Base-by-base conservation (phyloP, 2,797 vertebrate genomes). In the Dryobates pubescens region DNA sequence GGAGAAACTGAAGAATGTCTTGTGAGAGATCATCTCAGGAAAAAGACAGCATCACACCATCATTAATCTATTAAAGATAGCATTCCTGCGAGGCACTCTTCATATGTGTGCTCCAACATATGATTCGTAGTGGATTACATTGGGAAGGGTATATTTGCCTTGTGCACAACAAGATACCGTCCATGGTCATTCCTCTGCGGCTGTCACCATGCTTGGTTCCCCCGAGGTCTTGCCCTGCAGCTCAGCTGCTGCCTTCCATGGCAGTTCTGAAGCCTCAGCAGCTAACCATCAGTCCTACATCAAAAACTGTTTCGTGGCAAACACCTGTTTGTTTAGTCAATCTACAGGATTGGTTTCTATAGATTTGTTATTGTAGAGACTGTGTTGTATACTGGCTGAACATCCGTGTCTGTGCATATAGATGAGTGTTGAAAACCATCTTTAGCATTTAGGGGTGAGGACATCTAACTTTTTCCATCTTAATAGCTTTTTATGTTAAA, bases 151-250 rank as follows among this genome's bases (percentile, higher is more conserved):
- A 1, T 65, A 5, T 9, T 30, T 38, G 71, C 26, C 54, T 57
- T 41, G 69, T 45, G 76, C 53, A 47, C 26, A 5, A 1, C 14
- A 23, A 24, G 22, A 6, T 54, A 15, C 0, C 1, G 1, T n/a
- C 13, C 5, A 1, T 20, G 16, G 38, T 71, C 61, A 5, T 53
- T 70, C 6, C 32, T 69, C 56, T 3, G 1, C 71, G 41, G 49
- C 34, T 70, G 68, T 64, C 59, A 6, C 47, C 8, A 2, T 26
- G 15, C 57, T 7, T 6, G 29, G 30, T 68, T 61, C 69, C 34
- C 34, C 77, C 30, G 23, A 32, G 49, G 62, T 67, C 51, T 65
- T 76, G 53, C 38, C 68, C 54, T 29, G 32, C 41, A 34, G 57
- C 69, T 61, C 53, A 13, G 47, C 19, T 0, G 0, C 47, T 91